phyloP scores from a whole-genome alignment of 2,888 invertebrate species.

The Dermolepida albohirtum region DNA sequence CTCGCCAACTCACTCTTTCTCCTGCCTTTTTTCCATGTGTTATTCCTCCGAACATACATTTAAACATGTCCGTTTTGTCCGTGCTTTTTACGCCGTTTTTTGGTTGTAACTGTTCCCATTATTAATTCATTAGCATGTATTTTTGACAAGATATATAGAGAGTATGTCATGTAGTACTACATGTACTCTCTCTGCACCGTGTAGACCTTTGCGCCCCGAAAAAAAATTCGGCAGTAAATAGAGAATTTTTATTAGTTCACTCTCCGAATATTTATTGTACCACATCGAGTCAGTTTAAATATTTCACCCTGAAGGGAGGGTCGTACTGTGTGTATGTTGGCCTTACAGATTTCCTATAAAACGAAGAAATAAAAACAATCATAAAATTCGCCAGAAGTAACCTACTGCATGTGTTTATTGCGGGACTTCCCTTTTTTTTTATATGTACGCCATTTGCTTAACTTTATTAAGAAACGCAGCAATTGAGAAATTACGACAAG shows the following conservation, averaged over 20 bases:
- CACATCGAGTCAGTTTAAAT: slow-evolving; percentile 42
- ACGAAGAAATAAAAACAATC: slow-evolving; percentile 36
- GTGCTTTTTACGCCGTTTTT: slow-evolving; percentile 13
- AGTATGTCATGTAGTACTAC: slow-evolving; percentile 13
- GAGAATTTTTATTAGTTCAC: slow-evolving; percentile 31
- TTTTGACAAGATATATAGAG: slow-evolving; percentile 30
- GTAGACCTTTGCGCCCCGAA: slow-evolving; percentile 4
- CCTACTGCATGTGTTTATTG: slow-evolving; percentile 32
- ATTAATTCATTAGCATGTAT: slow-evolving; percentile 32
- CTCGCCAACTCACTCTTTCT: background rate
- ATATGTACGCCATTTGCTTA: slow-evolving; percentile 27
- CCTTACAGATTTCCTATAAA: slow-evolving; percentile 31
- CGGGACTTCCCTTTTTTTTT: slow-evolving; percentile 11
- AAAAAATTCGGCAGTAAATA: slow-evolving; percentile 23
- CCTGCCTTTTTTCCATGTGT: background rate
- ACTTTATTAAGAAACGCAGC: slow-evolving; percentile 25
- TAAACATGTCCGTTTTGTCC: slow-evolving; percentile 32
- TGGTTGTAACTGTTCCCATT: slow-evolving; percentile 20
- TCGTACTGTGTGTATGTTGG: background rate
- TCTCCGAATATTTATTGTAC: slow-evolving; percentile 42
- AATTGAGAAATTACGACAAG: slow-evolving; percentile 16
- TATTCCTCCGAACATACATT: slow-evolving; percentile 19
- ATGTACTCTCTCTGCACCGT: background rate
- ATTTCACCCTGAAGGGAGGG: slow-evolving; percentile 31
- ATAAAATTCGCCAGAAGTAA: slow-evolving; percentile 31